Base-by-base conservation (phyloP, 2,113 vertebrate species). In the Pogona vitticeps region DNA sequence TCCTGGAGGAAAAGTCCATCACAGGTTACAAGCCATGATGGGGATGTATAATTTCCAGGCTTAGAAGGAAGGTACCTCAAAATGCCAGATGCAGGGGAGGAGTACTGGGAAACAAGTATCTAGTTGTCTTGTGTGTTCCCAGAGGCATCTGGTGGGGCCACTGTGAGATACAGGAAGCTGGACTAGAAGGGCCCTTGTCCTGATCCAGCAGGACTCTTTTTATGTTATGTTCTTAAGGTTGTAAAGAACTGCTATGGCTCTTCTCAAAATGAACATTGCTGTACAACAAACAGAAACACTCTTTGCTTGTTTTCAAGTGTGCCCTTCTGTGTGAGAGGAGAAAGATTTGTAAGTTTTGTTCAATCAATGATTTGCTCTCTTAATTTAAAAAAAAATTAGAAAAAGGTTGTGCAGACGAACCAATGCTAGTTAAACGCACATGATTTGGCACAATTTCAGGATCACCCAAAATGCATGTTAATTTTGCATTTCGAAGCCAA, bases 401-500 rank as follows among this genome's bases (percentile, higher is more conserved):
- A 71, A 70, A 90, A 89, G 61, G 2, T 84, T 33, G 61, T 42
- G 38, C 33, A 80, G 61, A 17, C 36, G 73, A 71, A 70, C 20
- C 65, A 46, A 85, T 67, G 21, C 83, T 70, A 76, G 78, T 33
- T 36, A 80, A 77, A 76, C 65, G 76, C 28, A n/a, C 2, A 59
- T 68, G 70, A 76, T 28, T 91, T 89, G 72, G 38, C 17, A 79
- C 38, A 76, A 13, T 38, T 79, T 10, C 75, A 59, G 83, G 40
- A 68, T n/a, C 76, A 63, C 77, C 36, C 84, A 89, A 90, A 86
- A 78, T 36, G 42, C 21, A 18, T 3, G 46, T 86, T 90, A 91
- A 89, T 87, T 90, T 76, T 78, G 63, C 67, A 90, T 89, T 91
- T 76, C 87, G 88, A 94, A 92, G 86, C 81, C 75, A 91, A 93